These are phyloP conservation scores for Teinopalpus imperialis DNA, from an alignment of 2,888 invertebrate species.

Conservation along the genomic window DNA sequence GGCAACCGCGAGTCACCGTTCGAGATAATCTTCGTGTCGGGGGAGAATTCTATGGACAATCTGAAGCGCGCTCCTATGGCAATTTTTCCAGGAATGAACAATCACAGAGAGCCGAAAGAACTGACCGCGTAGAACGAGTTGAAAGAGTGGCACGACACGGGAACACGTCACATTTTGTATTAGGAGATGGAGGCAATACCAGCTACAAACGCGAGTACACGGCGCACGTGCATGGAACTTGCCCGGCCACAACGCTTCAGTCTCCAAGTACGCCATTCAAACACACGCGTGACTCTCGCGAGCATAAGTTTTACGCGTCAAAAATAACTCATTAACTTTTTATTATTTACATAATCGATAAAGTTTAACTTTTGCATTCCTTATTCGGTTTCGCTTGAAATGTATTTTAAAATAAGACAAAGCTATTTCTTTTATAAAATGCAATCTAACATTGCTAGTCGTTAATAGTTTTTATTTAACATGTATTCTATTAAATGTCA, in stretches of 20 bases:
- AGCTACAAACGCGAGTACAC: constrained; percentile 91
- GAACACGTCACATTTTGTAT: constrained; percentile 88
- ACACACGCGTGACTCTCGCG: constrained; percentile 91
- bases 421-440: constrained; percentile 39
- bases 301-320: constrained; percentile 92
- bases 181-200: constrained; percentile 85
- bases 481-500: constrained; percentile 48
- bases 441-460: constrained; percentile 65
- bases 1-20: constrained; percentile 83
- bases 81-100: constrained; percentile 81
- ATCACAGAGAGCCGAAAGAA: constrained; percentile 60
- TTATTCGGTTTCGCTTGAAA: constrained; percentile 42
- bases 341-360: constrained; percentile 19
- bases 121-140: constrained; percentile 79
- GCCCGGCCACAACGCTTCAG: constrained; percentile 90
- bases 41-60: constrained; percentile 87
- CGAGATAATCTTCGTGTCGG: constrained; percentile 87
- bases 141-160: constrained; percentile 83
- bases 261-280: constrained; percentile 89
- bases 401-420: constrained; percentile 31
- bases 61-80: constrained; percentile 87
- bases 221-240: constrained; percentile 87
- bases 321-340: constrained; percentile 71
- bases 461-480: constrained; percentile 48
- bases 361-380: constrained; percentile 43